Conservation (phyloP, 2,797 vertebrate species). For the Apogon talboti region DNA sequence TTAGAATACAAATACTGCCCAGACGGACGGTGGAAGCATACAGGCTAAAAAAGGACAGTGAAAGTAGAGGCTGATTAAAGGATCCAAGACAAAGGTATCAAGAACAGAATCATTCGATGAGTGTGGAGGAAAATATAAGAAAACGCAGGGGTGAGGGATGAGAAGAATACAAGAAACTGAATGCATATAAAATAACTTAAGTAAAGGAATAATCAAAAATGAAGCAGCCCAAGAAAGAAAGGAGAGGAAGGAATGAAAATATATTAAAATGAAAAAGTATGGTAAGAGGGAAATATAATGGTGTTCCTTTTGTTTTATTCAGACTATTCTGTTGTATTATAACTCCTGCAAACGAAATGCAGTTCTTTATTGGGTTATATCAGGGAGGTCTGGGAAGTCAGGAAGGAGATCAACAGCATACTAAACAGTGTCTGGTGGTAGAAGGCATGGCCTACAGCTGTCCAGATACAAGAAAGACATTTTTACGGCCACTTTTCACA, state of each 20-base stretch:
- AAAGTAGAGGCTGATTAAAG: neutral
- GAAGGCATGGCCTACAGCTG: neutral
- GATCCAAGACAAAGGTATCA: neutral
- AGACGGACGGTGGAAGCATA: conserved; percentile 6
- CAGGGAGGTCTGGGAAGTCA: conserved; percentile 9
- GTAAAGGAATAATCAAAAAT: neutral
- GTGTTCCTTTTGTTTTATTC: conserved; percentile 46
- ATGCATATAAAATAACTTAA: neutral
- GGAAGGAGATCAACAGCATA: conserved; percentile 40
- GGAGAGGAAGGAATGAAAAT: conserved; percentile 1
- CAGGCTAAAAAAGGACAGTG: conserved; percentile 2
- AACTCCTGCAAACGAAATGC: conserved; percentile 30
- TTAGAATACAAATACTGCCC: conserved; percentile 28
- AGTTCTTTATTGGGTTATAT: conserved; percentile 38
- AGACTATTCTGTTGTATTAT: conserved; percentile 28
- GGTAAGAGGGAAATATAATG: conserved; percentile 4
- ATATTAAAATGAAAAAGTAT: neutral
- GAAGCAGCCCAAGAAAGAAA: neutral
- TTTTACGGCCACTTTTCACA: conserved; percentile 2
- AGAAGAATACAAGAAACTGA: neutral
- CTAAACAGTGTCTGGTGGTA: conserved; percentile 32
- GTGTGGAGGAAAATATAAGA: neutral
- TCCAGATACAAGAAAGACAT: neutral
- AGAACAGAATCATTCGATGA: conserved; percentile 6
- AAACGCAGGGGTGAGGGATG: neutral